A percentile compares a stretch with the other conserved stretches of the same genome.
These are phyloP conservation scores for Gallinago media DNA, from an alignment of 2,113 vertebrate genomes.

Conservation along the genomic window DNA sequence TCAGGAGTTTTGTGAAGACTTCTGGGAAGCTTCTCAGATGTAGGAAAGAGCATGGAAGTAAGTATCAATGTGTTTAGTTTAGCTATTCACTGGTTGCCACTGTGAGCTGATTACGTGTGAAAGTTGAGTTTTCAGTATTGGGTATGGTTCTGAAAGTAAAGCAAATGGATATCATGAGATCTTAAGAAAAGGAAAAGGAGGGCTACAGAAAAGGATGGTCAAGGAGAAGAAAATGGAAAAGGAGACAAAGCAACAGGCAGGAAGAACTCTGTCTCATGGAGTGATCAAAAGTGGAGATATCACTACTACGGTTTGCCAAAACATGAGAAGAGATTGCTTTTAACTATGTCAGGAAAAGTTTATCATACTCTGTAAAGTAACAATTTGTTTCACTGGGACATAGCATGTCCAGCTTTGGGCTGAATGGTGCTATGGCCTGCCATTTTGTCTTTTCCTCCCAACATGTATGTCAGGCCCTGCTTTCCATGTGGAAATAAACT, in stretches of 20 bases:
- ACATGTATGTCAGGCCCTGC: background rate
- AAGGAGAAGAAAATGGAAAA: too few species aligned
- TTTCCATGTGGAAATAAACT: background rate
- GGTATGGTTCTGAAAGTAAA: background rate
- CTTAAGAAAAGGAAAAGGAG: background rate
- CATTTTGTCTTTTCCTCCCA: background rate
- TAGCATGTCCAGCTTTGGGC: background rate
- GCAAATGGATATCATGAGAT: rapidly evolving
- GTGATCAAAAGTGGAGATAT: background rate
- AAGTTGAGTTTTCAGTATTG: background rate
- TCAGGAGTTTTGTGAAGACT: background rate
- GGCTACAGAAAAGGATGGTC: background rate
- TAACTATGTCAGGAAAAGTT: background rate
- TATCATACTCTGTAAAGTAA: background rate
- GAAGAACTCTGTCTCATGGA: background rate
- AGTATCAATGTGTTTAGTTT: background rate
- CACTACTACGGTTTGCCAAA: background rate
- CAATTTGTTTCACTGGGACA: background rate
- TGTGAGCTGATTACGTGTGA: background rate
- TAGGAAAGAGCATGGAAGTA: background rate
- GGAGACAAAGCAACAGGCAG: background rate
- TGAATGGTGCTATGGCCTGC: background rate
- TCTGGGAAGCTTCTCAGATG: background rate
- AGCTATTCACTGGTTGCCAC: background rate
- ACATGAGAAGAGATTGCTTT: background rate